Evolutionary conservation across 2,797 vertebrate genomes (phyloP).

Genomic region (Scolopax bukidnonensis): DNA sequence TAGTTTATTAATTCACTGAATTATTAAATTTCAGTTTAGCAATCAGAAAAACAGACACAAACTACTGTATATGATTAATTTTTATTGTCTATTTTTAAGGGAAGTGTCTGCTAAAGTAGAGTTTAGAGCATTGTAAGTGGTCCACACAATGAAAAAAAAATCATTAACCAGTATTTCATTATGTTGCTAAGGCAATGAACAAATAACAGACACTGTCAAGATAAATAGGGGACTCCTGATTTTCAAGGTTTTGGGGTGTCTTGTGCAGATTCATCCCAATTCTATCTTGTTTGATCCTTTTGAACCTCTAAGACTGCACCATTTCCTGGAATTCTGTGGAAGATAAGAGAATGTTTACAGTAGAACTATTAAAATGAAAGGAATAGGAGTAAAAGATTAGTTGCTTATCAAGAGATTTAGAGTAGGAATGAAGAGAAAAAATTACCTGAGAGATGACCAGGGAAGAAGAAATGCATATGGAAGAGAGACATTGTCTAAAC

Average conservation of each 20-base stretch:
- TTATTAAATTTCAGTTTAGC: neutral
- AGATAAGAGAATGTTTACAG: conserved; percentile 24
- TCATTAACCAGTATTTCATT: neutral
- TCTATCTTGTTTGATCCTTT: neutral
- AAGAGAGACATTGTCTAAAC: neutral
- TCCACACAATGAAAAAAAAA: conserved; percentile 38
- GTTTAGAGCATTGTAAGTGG: conserved; percentile 16
- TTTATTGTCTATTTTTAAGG: conserved; percentile 74
- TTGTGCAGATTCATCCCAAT: conserved; percentile 24
- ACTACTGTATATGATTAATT: neutral
- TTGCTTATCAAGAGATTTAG: neutral
- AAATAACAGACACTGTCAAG: conserved; percentile 26
- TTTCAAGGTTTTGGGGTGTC: conserved; percentile 39
- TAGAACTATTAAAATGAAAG: neutral
- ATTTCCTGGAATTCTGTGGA: conserved; percentile 92
- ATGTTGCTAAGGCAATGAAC: conserved; percentile 27
- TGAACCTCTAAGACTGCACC: conserved; percentile 87
- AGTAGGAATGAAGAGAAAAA: neutral
- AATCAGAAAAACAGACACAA: conserved; percentile 12
- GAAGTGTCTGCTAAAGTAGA: conserved; percentile 12
- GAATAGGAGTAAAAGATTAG: neutral
- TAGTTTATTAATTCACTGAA: neutral
- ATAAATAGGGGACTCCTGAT: conserved; percentile 10
- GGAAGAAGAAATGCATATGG: neutral
- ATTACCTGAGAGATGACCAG: neutral